A percentile compares a stretch with the other conserved stretches of the same genome.
phyloP scores from a whole-genome alignment of 2,888 invertebrate genomes.

The Drosophila subquinaria region DNA sequence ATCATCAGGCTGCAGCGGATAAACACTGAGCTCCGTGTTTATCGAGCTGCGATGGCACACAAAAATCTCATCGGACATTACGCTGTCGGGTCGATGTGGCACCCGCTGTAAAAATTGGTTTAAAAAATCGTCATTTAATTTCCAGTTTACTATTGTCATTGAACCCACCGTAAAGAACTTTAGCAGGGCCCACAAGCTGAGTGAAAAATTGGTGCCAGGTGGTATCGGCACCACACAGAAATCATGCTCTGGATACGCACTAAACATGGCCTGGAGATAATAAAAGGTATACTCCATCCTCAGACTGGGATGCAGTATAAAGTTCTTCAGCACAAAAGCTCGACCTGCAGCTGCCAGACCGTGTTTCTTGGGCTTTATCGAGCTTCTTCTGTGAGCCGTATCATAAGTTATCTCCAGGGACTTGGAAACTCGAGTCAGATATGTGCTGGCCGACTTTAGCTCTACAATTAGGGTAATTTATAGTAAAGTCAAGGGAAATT shows the following conservation, averaged over 20 bases:
- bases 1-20: conserved; percentile 53
- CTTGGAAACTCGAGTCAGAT: conserved; percentile 36
- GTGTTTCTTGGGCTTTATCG: not conserved
- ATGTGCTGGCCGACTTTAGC: conserved; percentile 35
- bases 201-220: conserved; percentile 35
- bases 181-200: conserved; percentile 51
- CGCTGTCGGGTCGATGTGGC: conserved; percentile 67
- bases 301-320: conserved; percentile 67
- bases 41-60: conserved; percentile 79
- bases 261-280: conserved; percentile 89
- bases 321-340: conserved; percentile 75
- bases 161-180: conserved; percentile 75
- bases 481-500: not conserved
- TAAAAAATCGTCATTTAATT: too few species aligned
- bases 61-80: conserved; percentile 68
- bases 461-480: conserved; percentile 16
- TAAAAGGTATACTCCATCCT: conserved; percentile 73
- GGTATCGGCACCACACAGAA: conserved; percentile 83
- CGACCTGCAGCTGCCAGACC: conserved; percentile 36
- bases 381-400: not conserved
- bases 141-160: too few species aligned
- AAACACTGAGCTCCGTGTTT: conserved; percentile 69
- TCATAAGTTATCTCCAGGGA: conserved; percentile 43
- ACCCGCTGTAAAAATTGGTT: conserved; percentile 59
- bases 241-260: conserved; percentile 88